Evolutionary conservation across 2,888 invertebrate genomes (phyloP), one percentile per base, ranked within the genome.

Genomic region (Diplolepis rosae): DNA sequence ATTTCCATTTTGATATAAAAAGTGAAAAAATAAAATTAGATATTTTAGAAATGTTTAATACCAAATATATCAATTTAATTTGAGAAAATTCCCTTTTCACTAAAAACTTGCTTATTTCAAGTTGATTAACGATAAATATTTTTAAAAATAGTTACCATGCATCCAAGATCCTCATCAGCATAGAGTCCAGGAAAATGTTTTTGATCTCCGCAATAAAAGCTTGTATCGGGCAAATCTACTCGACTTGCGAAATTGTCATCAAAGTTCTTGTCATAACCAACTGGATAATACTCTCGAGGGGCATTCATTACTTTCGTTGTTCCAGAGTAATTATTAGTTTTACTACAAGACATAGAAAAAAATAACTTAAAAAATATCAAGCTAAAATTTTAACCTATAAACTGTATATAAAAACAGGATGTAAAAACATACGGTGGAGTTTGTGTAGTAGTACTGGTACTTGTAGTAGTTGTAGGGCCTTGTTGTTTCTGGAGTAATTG

Each of bases 111-210:
- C n/a, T n/a, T n/a, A n/a, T n/a, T n/a, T n/a, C n/a, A n/a, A n/a
- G n/a, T n/a, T n/a, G n/a, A n/a, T n/a, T n/a, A n/a, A n/a, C n/a
- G n/a, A n/a, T n/a, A n/a, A n/a, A n/a, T n/a, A n/a, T n/a, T n/a
- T n/a, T n/a, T n/a, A n/a, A n/a, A 39, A 66, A 66, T 52, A 82
- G 91, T 92, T 86, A 96, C 96, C 96, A 96, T 96, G 89, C 96
- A 96, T 22, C 96, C 96, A 42, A 96, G 91, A 89, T 94, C 94
- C 83, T 95, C 95, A 82, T 96, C 96, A 0, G 95, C 96, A 80
- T 96, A 96, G 11, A 96, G 90, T 45, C 96, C 96, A 0, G 96
- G 96, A 85, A 96, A 96, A 89, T 96, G 96, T 84, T 96, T 96
- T 86, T 96, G 96, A 82, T 95, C 94, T 0, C 95, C 95, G 84